Base-by-base conservation (phyloP, 1,140 invertebrate genomes). In the Drosophila varians region DNA sequence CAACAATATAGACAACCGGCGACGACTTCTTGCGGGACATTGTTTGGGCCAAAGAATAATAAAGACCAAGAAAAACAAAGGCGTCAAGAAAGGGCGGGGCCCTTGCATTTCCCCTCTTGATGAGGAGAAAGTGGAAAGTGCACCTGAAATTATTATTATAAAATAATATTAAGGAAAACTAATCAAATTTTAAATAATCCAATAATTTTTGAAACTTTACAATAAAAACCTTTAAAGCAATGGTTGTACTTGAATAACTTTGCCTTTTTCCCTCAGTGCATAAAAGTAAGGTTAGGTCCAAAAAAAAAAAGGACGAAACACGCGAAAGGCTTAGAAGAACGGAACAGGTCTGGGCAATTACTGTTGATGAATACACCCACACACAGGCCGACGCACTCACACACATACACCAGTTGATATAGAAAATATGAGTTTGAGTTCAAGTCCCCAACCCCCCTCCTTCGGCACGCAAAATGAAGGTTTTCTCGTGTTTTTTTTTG, bases 321-420 rank as follows among this genome's bases (percentile, higher is more conserved):
- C 53, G 74, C 55, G 75, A 77, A 62, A 53, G 61, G 64, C 65
- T 56, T 69, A 46, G 54, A 16, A 52, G 42, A 36, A 54, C 11
- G 46, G 42, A 36, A 64, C 57, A 56, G 61, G 46, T 56, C 79
- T 68, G 70, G 72, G 72, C 77, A 84, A 86, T 84, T 84, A 86
- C 80, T 86, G 79, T 76, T 84, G 82, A 84, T 84, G 79, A 84
- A 80, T 73, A 86, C 61, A 43, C 64, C 25, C 62, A 66, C 60
- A 62, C 42, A 58, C 14, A n/a, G 16, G 18, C 14, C 11, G 11
- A 52, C 49, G 1, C 51, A 49, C 55, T 25, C 40, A 43, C 9
- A 23, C 38, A 52, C 7, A 36, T 25, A 16, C 36, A 16, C 36
- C 6, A 12, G 36, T 12, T 14, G 23, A 21, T 55, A 64, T 71